Conservation (phyloP, 2,113 vertebrate species). For the Zapornia atra region DNA sequence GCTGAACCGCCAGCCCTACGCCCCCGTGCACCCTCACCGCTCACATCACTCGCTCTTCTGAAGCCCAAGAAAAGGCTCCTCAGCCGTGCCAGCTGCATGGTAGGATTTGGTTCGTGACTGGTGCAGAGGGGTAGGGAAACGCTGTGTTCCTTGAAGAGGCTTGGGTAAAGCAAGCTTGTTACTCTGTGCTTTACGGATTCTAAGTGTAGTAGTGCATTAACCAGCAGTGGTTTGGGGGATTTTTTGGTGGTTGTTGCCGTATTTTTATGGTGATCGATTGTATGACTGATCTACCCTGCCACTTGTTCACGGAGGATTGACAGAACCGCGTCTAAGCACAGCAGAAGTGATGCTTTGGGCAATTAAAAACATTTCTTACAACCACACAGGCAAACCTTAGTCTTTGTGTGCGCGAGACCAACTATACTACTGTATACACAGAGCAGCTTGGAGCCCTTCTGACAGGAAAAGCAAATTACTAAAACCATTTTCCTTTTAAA, state of each 20-base stretch:
- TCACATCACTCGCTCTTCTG: not conserved
- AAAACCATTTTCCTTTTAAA: not conserved
- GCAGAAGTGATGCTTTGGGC: conserved; percentile 43
- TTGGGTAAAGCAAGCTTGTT: not conserved
- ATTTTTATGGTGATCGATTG: conserved; percentile 1
- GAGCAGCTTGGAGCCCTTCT: not conserved
- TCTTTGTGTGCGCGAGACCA: not conserved
- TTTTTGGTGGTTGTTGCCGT: not conserved
- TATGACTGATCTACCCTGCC: not conserved
- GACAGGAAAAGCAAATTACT: not conserved
- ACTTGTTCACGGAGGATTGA: conserved; percentile 11
- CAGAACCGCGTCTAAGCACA: not conserved
- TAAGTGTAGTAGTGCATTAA: not conserved
- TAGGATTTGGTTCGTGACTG: not conserved
- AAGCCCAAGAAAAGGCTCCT: not conserved
- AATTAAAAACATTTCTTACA: conserved; percentile 70
- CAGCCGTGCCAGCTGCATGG: not conserved
- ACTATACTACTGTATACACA: not conserved
- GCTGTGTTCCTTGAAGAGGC: not conserved
- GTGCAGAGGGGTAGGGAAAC: not conserved
- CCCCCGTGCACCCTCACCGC: not conserved
- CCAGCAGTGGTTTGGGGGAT: not conserved
- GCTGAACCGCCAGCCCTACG: not conserved
- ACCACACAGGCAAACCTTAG: not conserved
- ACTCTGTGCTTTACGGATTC: not conserved